Evolutionary conservation across 2,888 invertebrate species (phyloP).

Genomic region (Standfussiana lucernea): DNA sequence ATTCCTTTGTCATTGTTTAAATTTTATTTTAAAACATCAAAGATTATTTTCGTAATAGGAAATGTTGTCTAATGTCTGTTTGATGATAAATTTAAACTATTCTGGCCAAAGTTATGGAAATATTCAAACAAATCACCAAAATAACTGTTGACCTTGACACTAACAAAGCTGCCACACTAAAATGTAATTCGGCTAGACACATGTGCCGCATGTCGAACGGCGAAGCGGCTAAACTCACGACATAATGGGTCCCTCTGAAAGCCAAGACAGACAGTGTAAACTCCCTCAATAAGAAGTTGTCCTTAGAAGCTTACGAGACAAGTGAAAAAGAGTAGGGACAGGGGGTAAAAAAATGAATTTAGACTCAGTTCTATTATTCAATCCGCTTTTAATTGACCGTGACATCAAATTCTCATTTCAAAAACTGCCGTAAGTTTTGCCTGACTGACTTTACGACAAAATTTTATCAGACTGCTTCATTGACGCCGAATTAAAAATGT

Average conservation of each 20-base stretch:
- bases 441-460: slow-evolving; percentile 47
- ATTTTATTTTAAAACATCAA: background rate
- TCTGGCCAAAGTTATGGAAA: background rate
- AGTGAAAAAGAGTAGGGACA: background rate
- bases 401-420: slow-evolving; percentile 52
- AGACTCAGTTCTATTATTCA: slow-evolving; percentile 6
- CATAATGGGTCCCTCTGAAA: background rate
- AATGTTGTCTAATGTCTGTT: background rate
- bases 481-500: slow-evolving; percentile 43
- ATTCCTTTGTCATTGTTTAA: background rate
- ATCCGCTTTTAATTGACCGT: slow-evolving; percentile 46
- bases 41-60: background rate
- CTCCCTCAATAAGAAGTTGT: background rate
- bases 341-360: too few species aligned
- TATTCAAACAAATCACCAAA: background rate
- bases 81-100: background rate
- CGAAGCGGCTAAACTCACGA: background rate
- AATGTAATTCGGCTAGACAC: background rate
- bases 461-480: slow-evolving; percentile 39
- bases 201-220: background rate
- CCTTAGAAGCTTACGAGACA: background rate
- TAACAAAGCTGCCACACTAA: background rate
- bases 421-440: slow-evolving; percentile 49
- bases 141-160: background rate
- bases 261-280: background rate